Conservation (phyloP, 2,113 vertebrate species). For the Dicentrarchus labrax region DNA sequence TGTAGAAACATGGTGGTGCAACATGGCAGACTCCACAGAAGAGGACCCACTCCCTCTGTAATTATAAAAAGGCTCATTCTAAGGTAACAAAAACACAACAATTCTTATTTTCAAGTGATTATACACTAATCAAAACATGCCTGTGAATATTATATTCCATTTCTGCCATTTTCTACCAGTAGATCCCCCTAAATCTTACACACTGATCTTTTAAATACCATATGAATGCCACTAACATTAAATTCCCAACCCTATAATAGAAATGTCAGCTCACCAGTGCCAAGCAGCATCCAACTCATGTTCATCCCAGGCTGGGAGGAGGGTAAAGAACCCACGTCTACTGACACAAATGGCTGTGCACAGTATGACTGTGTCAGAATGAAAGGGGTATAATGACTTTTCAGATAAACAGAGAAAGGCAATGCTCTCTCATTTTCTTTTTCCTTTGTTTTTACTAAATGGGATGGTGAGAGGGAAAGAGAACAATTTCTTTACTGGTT, state of each 20-base stretch:
- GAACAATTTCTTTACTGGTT: not conserved
- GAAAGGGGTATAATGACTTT: not conserved
- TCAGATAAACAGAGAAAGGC: not conserved
- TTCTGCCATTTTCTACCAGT: no score
- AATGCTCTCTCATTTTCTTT: not conserved
- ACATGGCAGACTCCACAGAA: no score
- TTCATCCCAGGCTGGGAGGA: not conserved
- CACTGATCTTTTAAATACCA: constrained; percentile 4
- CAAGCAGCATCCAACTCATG: not conserved
- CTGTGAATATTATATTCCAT: no score
- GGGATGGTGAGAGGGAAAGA: not conserved
- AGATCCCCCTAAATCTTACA: no score
- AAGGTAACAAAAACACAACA: no score
- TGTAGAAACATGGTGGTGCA: no score
- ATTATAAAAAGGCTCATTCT: no score
- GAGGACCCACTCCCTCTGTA: no score
- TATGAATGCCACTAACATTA: not conserved
- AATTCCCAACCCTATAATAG: not conserved
- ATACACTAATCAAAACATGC: no score
- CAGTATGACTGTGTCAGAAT: not conserved
- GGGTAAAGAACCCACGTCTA: not conserved
- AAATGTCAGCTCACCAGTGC: constrained; percentile 1
- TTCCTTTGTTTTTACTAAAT: not conserved
- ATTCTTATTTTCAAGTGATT: no score
- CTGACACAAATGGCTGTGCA: not conserved